Conservation (phyloP, 2,113 vertebrate genomes). For the Mobula hypostoma region DNA sequence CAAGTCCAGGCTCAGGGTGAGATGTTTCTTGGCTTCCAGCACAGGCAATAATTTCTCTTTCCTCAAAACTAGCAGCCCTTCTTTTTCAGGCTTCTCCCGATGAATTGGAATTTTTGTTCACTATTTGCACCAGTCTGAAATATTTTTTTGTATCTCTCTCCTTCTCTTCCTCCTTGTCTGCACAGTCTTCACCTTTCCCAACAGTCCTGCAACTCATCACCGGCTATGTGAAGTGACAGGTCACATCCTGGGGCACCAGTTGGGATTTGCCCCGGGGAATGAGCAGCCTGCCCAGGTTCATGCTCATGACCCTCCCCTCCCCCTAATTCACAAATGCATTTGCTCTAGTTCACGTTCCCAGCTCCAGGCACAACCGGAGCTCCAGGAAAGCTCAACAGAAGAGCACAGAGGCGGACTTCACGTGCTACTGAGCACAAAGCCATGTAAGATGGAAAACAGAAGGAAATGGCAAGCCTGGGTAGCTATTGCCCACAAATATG, state of each 20-base stretch:
- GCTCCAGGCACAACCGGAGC: slow-evolving; percentile 73
- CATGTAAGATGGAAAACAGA: slow-evolving; percentile 71
- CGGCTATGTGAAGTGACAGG: slow-evolving; percentile 94
- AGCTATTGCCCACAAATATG: background rate
- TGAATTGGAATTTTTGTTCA: slow-evolving; percentile 43
- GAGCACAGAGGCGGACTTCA: slow-evolving; percentile 69
- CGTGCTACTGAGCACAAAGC: slow-evolving; percentile 75
- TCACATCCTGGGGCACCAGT: slow-evolving; percentile 88
- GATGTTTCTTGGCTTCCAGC: slow-evolving; percentile 71
- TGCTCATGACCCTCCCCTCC: slow-evolving; percentile 54
- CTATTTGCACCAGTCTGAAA: slow-evolving; percentile 71
- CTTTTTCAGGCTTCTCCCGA: background rate
- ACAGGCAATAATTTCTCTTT: slow-evolving; percentile 75
- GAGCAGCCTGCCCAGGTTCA: slow-evolving; percentile 82
- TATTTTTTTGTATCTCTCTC: slow-evolving; percentile 57
- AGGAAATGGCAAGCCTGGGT: slow-evolving; percentile 50
- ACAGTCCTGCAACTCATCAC: slow-evolving; percentile 91
- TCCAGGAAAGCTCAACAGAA: slow-evolving; percentile 56
- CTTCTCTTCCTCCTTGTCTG: slow-evolving; percentile 37
- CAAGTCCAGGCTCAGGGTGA: slow-evolving; percentile 67
- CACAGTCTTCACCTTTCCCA: slow-evolving; percentile 90
- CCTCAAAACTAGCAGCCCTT: slow-evolving; percentile 72
- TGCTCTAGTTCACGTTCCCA: slow-evolving; percentile 88
- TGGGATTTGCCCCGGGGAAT: slow-evolving; percentile 78
- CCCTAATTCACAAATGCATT: slow-evolving; percentile 97